Conservation (phyloP, 30 jellyfish, hydroid and myxozoan genomes). For the Cassiopea xamachana region DNA sequence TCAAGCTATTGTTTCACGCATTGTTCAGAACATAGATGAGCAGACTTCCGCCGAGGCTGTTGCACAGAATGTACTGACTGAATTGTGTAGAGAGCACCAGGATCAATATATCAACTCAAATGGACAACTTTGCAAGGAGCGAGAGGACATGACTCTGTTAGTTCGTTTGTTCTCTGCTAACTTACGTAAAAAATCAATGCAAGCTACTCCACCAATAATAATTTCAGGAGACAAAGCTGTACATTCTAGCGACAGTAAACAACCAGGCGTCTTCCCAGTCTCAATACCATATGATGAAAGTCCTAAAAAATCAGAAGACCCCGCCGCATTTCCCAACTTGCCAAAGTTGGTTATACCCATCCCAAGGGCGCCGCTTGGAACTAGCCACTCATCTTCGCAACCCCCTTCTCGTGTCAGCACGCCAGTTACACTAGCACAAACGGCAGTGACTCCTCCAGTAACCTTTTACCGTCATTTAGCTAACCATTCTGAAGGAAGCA, state of each 20-base stretch:
- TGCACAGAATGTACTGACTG: constrained; percentile 95
- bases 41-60: constrained; percentile 87
- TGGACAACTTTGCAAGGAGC: constrained; percentile 69
- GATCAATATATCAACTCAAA: constrained; percentile 70
- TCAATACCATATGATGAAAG: constrained; percentile 48
- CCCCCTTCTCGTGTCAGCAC: constrained; percentile 78
- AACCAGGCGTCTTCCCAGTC: constrained; percentile 56
- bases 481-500: constrained; percentile 47
- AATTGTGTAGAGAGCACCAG: constrained; percentile 88
- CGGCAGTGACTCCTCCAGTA: constrained; percentile 80
- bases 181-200: constrained; percentile 79
- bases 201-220: constrained; percentile 69
- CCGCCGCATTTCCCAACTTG: neutral
- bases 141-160: constrained; percentile 98
- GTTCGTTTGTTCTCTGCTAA: constrained; percentile 86
- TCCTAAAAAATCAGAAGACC: neutral
- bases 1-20: constrained; percentile 64
- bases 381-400: constrained; percentile 48
- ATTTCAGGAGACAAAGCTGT: neutral
- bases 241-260: constrained; percentile 3
- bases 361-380: neutral
- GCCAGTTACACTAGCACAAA: constrained; percentile 56
- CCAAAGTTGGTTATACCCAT: constrained; percentile 52
- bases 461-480: constrained; percentile 52
- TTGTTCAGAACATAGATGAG: constrained; percentile 64